These are phyloP conservation scores for Mus spicilegus DNA, from an alignment of 2,113 vertebrate genomes.

Conservation along the genomic window DNA sequence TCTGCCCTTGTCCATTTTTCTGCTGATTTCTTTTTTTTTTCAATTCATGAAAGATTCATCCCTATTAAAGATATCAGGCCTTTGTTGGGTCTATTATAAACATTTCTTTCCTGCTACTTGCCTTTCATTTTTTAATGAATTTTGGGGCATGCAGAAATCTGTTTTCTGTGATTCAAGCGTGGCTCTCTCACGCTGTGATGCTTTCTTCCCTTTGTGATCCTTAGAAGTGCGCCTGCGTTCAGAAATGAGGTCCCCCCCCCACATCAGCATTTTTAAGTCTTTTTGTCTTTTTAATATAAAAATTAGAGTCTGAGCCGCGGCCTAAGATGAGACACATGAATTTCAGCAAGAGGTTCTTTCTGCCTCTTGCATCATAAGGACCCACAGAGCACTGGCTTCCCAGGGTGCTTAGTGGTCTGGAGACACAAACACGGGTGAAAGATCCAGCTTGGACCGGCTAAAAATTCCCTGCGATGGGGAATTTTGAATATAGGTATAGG, in stretches of 20 bases:
- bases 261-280: background rate
- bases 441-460: background rate
- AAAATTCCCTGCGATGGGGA: background rate
- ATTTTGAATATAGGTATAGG: background rate
- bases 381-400: background rate
- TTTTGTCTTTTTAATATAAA: constrained; percentile 45
- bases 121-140: constrained; percentile 74
- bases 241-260: constrained; percentile 31
- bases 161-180: background rate
- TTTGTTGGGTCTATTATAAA: constrained; percentile 56
- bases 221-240: constrained; percentile 27
- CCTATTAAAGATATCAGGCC: constrained; percentile 55
- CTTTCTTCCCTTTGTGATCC: constrained; percentile 31
- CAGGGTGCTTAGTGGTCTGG: background rate
- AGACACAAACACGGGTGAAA: background rate
- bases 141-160: background rate
- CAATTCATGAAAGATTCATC: constrained; percentile 57
- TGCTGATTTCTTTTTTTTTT: constrained; percentile 22
- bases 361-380: constrained; percentile 66
- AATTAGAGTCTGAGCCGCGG: background rate
- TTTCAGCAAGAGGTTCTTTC: constrained; percentile 53
- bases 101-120: constrained; percentile 39
- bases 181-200: background rate
- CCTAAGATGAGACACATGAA: background rate
- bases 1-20: constrained; percentile 51